Evolutionary conservation across 37 sponge, comb jelly and placozoan genomes (phyloP).

Genomic region (Cliona cf. orientalis): DNA sequence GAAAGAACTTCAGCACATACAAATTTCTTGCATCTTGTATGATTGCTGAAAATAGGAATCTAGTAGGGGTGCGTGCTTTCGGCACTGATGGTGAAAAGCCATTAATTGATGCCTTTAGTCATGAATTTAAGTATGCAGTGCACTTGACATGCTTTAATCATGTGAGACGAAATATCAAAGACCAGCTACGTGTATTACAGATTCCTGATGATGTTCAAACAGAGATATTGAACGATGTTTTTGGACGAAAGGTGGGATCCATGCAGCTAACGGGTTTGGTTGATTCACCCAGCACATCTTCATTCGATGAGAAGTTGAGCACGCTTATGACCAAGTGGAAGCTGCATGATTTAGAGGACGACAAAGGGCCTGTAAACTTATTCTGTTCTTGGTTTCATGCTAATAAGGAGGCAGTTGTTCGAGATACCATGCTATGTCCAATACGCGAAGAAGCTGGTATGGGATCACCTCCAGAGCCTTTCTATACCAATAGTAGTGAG

Average conservation of each 20-base stretch:
- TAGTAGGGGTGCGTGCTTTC: slow-evolving; percentile 15
- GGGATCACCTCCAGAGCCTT: too few species aligned
- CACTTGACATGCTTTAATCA: slow-evolving; percentile 54
- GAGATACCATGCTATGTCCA: too few species aligned
- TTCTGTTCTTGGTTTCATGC: too few species aligned
- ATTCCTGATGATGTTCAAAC: neutral
- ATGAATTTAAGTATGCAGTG: slow-evolving; percentile 49
- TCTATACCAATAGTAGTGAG: slow-evolving; percentile 33
- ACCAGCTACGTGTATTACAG: neutral
- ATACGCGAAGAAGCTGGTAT: too few species aligned
- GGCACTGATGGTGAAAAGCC: slow-evolving; percentile 46
- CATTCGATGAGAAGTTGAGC: slow-evolving; percentile 17
- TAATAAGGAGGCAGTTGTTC: slow-evolving; percentile 11
- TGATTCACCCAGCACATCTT: slow-evolving; percentile 10
- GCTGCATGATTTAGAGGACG: too few species aligned
- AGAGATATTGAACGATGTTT: slow-evolving; percentile 31
- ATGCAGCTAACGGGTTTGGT: slow-evolving; percentile 39
- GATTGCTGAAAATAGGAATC: neutral
- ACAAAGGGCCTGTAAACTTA: too few species aligned
- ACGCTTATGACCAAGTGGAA: neutral
- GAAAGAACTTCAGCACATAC: slow-evolving; percentile 13
- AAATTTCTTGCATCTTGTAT: slow-evolving; percentile 21
- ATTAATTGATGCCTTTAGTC: slow-evolving; percentile 25
- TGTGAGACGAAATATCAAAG: slow-evolving; percentile 30
- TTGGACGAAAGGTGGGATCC: slow-evolving; percentile 33